Base-by-base conservation (phyloP, 2,888 invertebrate genomes). In the Rhaphigaster nebulosa region DNA sequence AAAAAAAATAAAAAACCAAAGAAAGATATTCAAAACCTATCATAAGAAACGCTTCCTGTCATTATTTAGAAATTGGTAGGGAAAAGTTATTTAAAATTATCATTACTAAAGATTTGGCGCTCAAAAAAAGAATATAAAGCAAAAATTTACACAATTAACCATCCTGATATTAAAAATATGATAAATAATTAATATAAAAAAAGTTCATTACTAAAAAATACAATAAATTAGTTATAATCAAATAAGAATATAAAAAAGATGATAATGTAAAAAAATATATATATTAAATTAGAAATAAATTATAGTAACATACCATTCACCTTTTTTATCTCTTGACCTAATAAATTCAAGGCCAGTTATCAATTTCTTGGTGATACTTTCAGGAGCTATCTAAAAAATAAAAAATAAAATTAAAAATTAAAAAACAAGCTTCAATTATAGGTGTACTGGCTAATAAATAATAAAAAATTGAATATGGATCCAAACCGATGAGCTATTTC, bases 331-430 rank as follows among this genome's bases (percentile, higher is more conserved):
- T 65, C 89, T 56, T 41, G 89, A 41, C 65, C 10, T 89, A 65
- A 87, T 87, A 60, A 91, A 91, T 80, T 87, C 76, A 65, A 70
- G 65, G n/a, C 70, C 65, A 41, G 56, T 91, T 87, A 90, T 45
- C 29, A 87, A 41, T 87, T 91, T 56, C 65, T 90, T 70, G 26
- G 20, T 88, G 10, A 20, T 41, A 41, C 52, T 90, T 84, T 90
- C 87, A 54, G 87, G 87, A 84, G 84, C 52, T 26, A 89, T 60
- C 89, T 87, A 34, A 41, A 60, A 65, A n/a, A n/a, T n/a, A 65
- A 89, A 65, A 89, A 84, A 90, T 52, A 80, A 38, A 29, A 5
- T 15, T 45, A 45, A 45, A n/a, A n/a, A n/a, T n/a, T n/a, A 56
- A 20, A n/a, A 13, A 60, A 60, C 10, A n/a, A 60, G 60, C 65